A percentile compares a stretch with the other conserved stretches of the same genome.
Conservation (phyloP, 2,888 invertebrate genomes). For the Tenthredo livida region DNA sequence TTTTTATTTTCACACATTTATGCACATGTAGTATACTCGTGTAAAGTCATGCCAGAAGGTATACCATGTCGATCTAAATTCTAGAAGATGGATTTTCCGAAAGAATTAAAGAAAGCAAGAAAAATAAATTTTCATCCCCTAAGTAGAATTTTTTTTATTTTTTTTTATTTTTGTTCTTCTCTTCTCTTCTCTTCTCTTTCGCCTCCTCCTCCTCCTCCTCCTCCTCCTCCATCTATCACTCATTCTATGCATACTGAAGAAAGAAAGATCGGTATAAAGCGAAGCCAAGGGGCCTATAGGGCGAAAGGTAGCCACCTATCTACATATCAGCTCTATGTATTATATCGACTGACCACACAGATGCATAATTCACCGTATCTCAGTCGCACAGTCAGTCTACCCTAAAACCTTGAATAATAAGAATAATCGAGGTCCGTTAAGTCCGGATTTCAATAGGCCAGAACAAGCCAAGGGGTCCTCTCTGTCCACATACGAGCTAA, state of each 20-base stretch:
- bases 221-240: constrained; percentile 59
- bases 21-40: background rate
- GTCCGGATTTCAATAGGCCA: background rate
- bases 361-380: constrained; percentile 75
- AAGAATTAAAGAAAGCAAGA: background rate
- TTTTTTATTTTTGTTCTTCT: background rate
- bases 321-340: background rate
- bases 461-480: background rate
- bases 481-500: background rate
- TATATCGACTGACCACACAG: constrained; percentile 62
- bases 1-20: background rate
- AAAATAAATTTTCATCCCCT: background rate
- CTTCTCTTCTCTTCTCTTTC: background rate
- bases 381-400: constrained; percentile 62
- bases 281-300: background rate
- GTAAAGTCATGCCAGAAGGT: background rate
- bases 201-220: background rate
- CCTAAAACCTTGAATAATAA: constrained; percentile 73
- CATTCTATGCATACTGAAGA: constrained; percentile 61
- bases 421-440: constrained; percentile 26
- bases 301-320: background rate
- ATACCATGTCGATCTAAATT: background rate
- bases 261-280: constrained; percentile 41
- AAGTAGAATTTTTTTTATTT: background rate
- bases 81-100: background rate